Evolutionary conservation across 2,797 vertebrate genomes (phyloP).

Genomic region (Halcyon badia): DNA sequence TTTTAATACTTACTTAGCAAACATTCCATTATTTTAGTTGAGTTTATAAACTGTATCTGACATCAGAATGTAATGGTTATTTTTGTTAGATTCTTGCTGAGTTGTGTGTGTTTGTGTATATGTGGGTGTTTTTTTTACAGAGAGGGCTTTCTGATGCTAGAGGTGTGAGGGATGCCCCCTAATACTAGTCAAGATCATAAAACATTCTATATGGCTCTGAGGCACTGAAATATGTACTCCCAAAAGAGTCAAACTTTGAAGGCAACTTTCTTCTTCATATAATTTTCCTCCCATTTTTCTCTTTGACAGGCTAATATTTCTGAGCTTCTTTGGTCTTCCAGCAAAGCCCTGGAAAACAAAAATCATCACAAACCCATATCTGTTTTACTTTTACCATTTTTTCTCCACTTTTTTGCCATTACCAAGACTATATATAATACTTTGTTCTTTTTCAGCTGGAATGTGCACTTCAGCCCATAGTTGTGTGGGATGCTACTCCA

Average conservation of each 20-base stretch:
- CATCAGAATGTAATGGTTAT: neutral
- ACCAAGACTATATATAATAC: neutral
- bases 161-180: neutral
- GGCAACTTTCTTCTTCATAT: neutral
- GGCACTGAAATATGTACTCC: neutral
- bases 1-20: neutral
- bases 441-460: neutral
- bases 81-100: neutral
- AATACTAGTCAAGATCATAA: neutral
- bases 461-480: neutral
- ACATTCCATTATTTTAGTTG: neutral
- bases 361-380: neutral
- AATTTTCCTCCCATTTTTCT: neutral
- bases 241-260: neutral
- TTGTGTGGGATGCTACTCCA: neutral
- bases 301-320: neutral
- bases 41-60: neutral
- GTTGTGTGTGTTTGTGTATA: neutral
- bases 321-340: neutral
- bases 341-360: neutral
- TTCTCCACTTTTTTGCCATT: neutral
- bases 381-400: neutral
- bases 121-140: neutral
- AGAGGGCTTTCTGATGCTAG: neutral
- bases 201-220: neutral